These are phyloP conservation scores for Malachius bipustulatus DNA, from an alignment of 2,888 invertebrate genomes.

Conservation along the genomic window DNA sequence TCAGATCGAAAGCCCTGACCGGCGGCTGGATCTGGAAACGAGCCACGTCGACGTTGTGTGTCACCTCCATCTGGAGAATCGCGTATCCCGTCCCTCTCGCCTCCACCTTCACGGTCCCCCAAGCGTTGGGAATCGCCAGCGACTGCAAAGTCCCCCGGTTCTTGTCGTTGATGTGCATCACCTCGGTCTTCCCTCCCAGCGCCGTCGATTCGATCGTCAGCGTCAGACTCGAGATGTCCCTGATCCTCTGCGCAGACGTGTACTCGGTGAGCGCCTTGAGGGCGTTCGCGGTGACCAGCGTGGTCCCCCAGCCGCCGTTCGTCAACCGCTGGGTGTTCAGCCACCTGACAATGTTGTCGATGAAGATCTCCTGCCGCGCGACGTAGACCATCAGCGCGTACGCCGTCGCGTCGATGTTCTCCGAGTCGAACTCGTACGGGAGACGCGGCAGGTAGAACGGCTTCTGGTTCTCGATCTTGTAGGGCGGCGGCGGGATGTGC, in stretches of 20 bases:
- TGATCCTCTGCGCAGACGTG: constrained; percentile 70
- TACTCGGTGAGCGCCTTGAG: constrained; percentile 83
- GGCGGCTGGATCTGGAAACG: constrained; percentile 80
- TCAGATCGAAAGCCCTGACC: constrained; percentile 63
- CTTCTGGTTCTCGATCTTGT: constrained; percentile 81
- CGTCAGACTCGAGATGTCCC: constrained; percentile 65
- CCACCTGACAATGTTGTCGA: constrained; percentile 84
- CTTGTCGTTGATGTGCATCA: constrained; percentile 57
- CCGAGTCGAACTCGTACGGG: constrained; percentile 78
- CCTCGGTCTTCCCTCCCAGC: constrained; percentile 48
- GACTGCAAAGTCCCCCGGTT: constrained; percentile 70
- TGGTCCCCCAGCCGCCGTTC: constrained; percentile 51
- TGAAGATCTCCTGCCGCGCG: constrained; percentile 66
- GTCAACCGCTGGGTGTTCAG: constrained; percentile 75
- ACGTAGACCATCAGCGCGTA: constrained; percentile 85
- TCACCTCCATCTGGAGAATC: constrained; percentile 83
- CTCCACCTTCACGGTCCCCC: constrained; percentile 88
- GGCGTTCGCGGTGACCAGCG: constrained; percentile 73
- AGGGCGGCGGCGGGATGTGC: constrained; percentile 66
- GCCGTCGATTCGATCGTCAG: constrained; percentile 80
- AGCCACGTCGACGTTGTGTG: constrained; percentile 79
- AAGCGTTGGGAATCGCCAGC: constrained; percentile 79
- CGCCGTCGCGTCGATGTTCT: constrained; percentile 86
- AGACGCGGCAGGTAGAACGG: constrained; percentile 79
- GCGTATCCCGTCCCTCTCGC: constrained; percentile 92